Conservation (phyloP, 2,113 vertebrate genomes). For the Thalassoma bifasciatum region DNA sequence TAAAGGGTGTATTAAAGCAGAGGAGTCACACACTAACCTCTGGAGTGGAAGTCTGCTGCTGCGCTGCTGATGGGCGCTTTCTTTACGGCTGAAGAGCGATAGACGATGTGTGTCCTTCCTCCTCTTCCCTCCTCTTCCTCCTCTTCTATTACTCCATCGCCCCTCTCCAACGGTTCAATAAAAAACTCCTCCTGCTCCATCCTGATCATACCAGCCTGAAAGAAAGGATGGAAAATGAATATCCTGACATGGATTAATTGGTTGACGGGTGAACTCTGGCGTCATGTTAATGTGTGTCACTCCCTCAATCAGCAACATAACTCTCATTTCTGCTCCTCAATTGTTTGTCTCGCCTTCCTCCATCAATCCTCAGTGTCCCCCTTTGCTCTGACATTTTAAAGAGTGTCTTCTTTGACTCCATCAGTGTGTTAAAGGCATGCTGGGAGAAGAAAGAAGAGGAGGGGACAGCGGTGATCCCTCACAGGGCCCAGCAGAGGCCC, state of each 20-base stretch:
- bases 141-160: conserved; percentile 75
- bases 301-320: conserved; percentile 1
- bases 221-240: conserved; percentile 50
- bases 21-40: conserved; percentile 86
- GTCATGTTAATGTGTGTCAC: conserved; percentile 27
- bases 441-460: conserved; percentile 15
- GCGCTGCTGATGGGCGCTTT: conserved; percentile 68
- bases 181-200: conserved; percentile 97
- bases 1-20: conserved; percentile 13
- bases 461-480: conserved; percentile 47
- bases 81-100: conserved; percentile 90
- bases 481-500: conserved; percentile 36
- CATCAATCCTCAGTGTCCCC: conserved; percentile 5
- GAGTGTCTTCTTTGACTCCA: not conserved
- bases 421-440: conserved; percentile 9
- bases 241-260: conserved; percentile 30
- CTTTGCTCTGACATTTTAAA: conserved; percentile 15
- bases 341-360: conserved; percentile 7
- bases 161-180: conserved; percentile 93
- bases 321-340: not conserved
- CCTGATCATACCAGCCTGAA: conserved; percentile 96
- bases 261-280: conserved; percentile 42
- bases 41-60: conserved; percentile 77
- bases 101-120: conserved; percentile 92
- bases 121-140: conserved; percentile 81